Percentiles rank a stretch among this genome's conserved stretches.
phyloP scores from a whole-genome alignment of 2,113 vertebrate species.

The Gobiocypris rarus region DNA sequence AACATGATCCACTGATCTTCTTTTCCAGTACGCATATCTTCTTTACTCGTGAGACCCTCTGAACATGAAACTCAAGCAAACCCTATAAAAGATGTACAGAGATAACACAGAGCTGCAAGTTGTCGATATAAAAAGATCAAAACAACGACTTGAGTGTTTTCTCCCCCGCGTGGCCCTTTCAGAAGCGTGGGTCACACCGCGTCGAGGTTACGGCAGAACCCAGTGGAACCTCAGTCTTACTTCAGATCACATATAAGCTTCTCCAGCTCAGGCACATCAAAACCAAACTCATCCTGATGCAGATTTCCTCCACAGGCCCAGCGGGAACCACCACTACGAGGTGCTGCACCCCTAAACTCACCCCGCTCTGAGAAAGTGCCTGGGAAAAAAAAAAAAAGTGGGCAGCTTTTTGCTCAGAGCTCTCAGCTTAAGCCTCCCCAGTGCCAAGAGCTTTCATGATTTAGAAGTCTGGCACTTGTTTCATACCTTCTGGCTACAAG shows the following conservation, averaged over 20 bases:
- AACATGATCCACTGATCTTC: slow-evolving; percentile 31
- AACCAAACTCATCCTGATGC: slow-evolving; percentile 53
- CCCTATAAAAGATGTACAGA: slow-evolving; percentile 43
- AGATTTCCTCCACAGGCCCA: slow-evolving; percentile 70
- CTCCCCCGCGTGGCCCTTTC: slow-evolving; percentile 56
- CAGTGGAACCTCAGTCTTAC: slow-evolving; percentile 33
- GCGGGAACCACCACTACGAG: slow-evolving; percentile 71
- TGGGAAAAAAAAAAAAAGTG: slow-evolving; percentile 72
- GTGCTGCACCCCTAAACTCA: slow-evolving; percentile 65
- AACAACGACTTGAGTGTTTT: slow-evolving; percentile 46
- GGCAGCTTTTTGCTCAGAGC: slow-evolving; percentile 77
- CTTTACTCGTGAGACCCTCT: slow-evolving; percentile 26
- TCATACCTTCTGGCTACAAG: slow-evolving; percentile 79
- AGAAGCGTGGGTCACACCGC: slow-evolving; percentile 53
- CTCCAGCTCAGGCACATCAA: slow-evolving; percentile 53
- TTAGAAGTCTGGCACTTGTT: slow-evolving; percentile 75
- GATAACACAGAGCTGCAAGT: slow-evolving; percentile 45
- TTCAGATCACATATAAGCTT: slow-evolving; percentile 47
- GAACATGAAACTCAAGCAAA: slow-evolving; percentile 46
- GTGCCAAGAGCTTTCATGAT: slow-evolving; percentile 80
- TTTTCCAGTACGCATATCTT: slow-evolving; percentile 39
- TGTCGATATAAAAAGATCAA: slow-evolving; percentile 63
- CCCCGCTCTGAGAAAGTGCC: slow-evolving; percentile 67
- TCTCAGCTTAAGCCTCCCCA: slow-evolving; percentile 74
- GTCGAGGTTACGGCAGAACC: slow-evolving; percentile 42